phyloP scores from a whole-genome alignment of 92 coral and sea anemone species.

The Diadumene lineata region DNA sequence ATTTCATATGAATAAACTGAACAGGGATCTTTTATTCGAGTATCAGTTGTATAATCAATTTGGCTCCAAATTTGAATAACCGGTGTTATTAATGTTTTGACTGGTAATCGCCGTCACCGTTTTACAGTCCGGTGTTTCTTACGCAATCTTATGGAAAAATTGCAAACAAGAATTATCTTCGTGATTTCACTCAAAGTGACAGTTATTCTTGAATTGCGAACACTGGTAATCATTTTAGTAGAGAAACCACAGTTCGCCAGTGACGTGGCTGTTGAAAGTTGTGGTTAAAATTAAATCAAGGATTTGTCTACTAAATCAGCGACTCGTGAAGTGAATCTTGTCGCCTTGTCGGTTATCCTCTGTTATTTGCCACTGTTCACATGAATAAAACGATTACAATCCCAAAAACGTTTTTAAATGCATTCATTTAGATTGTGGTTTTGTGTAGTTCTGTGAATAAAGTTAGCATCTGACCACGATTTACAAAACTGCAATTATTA shows the following conservation, averaged over 20 bases:
- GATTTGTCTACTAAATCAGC: background rate
- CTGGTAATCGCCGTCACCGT: conserved; percentile 3
- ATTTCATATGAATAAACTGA: conserved; percentile 6
- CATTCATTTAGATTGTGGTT: conserved; percentile 12
- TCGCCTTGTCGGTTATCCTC: background rate
- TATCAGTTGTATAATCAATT: background rate
- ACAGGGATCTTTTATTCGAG: background rate
- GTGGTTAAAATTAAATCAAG: conserved; percentile 14
- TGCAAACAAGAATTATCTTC: conserved; percentile 2
- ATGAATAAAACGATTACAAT: background rate
- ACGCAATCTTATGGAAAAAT: conserved; percentile 6
- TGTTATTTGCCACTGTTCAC: no score
- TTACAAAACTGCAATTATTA: background rate
- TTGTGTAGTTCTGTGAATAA: background rate
- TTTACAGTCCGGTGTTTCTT: conserved; percentile 24
- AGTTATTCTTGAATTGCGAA: background rate
- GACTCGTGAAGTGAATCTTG: background rate
- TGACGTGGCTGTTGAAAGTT: conserved; percentile 12
- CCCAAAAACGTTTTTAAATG: background rate
- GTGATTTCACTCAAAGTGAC: background rate
- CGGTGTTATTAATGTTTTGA: conserved; percentile 4
- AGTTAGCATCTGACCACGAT: background rate
- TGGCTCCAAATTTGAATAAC: conserved; percentile 29
- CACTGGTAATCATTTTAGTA: conserved; percentile 5
- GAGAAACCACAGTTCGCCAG: conserved; percentile 17